Evolutionary conservation across 2,888 invertebrate species (phyloP).

Genomic region (Diaprepes abbreviatus): DNA sequence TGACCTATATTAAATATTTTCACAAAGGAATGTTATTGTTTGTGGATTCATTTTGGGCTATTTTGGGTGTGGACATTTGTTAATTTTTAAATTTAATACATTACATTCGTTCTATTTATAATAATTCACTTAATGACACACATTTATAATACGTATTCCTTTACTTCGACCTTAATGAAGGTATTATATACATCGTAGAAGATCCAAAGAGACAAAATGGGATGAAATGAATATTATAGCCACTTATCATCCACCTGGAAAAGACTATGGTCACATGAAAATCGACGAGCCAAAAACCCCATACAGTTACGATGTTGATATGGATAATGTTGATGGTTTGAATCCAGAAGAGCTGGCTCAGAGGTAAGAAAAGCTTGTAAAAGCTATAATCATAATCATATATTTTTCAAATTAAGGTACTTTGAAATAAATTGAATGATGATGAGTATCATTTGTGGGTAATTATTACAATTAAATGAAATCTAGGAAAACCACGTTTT

Average conservation of each 20-base stretch:
- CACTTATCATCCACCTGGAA: slow-evolving; percentile 96
- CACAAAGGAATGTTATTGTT: neutral
- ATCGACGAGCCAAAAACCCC: slow-evolving; percentile 98
- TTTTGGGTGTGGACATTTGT: neutral
- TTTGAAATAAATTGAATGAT: too few relatives aligned
- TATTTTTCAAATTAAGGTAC: too few relatives aligned
- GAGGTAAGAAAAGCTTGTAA: slow-evolving; percentile 71
- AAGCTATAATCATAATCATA: too few relatives aligned
- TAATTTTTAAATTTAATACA: neutral
- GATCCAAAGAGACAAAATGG: slow-evolving; percentile 81
- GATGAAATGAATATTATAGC: slow-evolving; percentile 99
- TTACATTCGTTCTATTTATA: slow-evolving; percentile 24
- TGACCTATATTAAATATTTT: slow-evolving; percentile 18
- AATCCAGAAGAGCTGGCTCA: slow-evolving; percentile 83
- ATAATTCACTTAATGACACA: too few relatives aligned
- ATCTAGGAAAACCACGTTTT: too few relatives aligned
- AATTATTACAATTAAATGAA: too few relatives aligned
- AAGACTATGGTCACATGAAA: slow-evolving; percentile 99
- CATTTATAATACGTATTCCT: too few relatives aligned
- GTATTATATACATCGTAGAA: too few relatives aligned
- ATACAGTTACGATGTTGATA: slow-evolving; percentile 72
- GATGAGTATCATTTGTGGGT: too few relatives aligned
- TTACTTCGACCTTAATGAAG: too few relatives aligned
- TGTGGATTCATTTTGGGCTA: neutral
- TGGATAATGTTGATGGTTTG: slow-evolving; percentile 74